Evolutionary conservation across 53 echinoderm and acorn worm species (phyloP).

Genomic region (Holothuria leucospilota): DNA sequence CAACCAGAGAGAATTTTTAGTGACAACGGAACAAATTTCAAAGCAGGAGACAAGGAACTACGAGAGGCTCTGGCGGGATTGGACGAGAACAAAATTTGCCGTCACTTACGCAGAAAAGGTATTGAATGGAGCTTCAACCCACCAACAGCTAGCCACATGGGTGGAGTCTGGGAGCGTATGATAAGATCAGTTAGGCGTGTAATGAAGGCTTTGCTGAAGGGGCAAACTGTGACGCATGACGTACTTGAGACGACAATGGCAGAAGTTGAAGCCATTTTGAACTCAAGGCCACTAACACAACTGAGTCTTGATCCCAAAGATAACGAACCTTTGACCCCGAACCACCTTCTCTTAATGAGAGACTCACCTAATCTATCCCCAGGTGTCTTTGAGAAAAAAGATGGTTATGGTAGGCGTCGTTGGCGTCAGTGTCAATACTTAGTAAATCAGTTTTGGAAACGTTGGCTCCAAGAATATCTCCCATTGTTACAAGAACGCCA

Average conservation of each 20-base stretch:
- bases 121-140: slow-evolving; percentile 60
- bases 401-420: too few relatives aligned
- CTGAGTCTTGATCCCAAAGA: too few relatives aligned
- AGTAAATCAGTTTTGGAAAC: too few relatives aligned
- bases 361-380: too few relatives aligned
- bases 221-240: slow-evolving; percentile 33
- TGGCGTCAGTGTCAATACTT: too few relatives aligned
- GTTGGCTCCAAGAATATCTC: too few relatives aligned
- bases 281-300: too few relatives aligned
- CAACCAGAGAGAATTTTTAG: slow-evolving; percentile 57
- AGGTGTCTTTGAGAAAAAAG: too few relatives aligned
- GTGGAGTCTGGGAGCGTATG: slow-evolving; percentile 42
- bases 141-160: slow-evolving; percentile 7
- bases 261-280: too few relatives aligned
- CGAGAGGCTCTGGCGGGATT: slow-evolving; percentile 26
- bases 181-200: not conserved
- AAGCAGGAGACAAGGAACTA: slow-evolving; percentile 50
- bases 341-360: too few relatives aligned
- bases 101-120: not conserved
- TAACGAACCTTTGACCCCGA: too few relatives aligned
- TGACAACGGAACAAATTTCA: slow-evolving; percentile 77
- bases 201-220: not conserved
- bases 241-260: slow-evolving; percentile 53
- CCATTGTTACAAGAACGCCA: too few relatives aligned
- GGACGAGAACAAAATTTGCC: slow-evolving; percentile 1